Percentiles rank a stretch among this genome's conserved stretches.
phyloP scores from a whole-genome alignment of 2,797 vertebrate species.

The Poeciliopsis paucimaculata region DNA sequence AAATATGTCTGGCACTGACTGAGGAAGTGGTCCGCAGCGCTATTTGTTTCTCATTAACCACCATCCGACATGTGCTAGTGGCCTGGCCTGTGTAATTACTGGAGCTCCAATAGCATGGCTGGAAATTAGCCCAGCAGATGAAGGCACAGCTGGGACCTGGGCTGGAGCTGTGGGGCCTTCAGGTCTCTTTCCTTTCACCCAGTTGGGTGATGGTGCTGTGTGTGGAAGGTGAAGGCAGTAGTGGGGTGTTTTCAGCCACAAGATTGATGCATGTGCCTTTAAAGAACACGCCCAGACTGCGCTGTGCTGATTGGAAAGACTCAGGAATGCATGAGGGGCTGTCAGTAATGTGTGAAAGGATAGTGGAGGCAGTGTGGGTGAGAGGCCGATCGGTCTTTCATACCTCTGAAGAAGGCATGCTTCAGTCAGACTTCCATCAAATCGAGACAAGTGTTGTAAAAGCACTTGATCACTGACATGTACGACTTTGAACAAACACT shows the following conservation, averaged over 20 bases:
- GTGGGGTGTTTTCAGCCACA: slow-evolving; percentile 9
- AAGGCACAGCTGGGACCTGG: slow-evolving; percentile 79
- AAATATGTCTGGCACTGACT: slow-evolving; percentile 50
- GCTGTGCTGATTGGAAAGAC: slow-evolving; percentile 31
- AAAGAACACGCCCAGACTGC: slow-evolving; percentile 6
- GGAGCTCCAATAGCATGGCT: slow-evolving; percentile 56
- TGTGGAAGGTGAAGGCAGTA: slow-evolving; percentile 20
- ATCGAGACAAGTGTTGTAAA: slow-evolving; percentile 16
- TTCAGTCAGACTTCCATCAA: slow-evolving; percentile 6
- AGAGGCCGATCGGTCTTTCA: slow-evolving; percentile 19
- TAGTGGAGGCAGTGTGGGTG: slow-evolving; percentile 7
- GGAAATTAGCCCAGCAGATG: slow-evolving; percentile 75
- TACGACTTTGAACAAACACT: slow-evolving; percentile 5
- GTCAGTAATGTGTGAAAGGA: slow-evolving; percentile 10
- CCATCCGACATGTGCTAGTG: slow-evolving; percentile 60
- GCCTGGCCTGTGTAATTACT: slow-evolving; percentile 74
- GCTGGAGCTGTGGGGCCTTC: slow-evolving; percentile 54
- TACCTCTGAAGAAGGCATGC: background rate
- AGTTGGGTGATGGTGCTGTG: slow-evolving; percentile 46
- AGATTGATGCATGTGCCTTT: slow-evolving; percentile 10
- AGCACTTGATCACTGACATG: slow-evolving; percentile 16
- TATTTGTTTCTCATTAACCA: slow-evolving; percentile 74
- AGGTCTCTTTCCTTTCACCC: slow-evolving; percentile 55
- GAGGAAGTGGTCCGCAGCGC: slow-evolving; percentile 53
- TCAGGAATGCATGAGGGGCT: slow-evolving; percentile 15